Base-by-base conservation (phyloP, 64 coral and sea anemone genomes). In the Porites lutea region DNA sequence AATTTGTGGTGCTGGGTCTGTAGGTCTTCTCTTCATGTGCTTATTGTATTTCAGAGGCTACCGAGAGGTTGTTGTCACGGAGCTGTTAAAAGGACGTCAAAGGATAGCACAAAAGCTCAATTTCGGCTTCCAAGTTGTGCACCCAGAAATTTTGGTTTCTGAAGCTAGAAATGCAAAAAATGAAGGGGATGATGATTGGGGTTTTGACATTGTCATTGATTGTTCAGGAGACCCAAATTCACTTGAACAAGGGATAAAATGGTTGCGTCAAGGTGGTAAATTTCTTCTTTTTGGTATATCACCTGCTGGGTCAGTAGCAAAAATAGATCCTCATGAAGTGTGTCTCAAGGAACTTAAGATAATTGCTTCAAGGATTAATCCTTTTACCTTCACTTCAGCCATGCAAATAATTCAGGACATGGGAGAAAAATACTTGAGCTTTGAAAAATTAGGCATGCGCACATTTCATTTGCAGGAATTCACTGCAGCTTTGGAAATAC, bases 201-300 rank as follows among this genome's bases (percentile, higher is more conserved):
- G 95, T 8, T 97, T 97, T 94, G 95, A 97, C 75, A 83, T 94
- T 72, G 77, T 97, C 3, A 89, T 97, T 68, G 95, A 97, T 62
- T 93, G 92, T 59, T 75, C 91, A 22, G 91, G 91, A 12, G 91
- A 93, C 61, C 82, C 91, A 2, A 93, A 86, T 13, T 54, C 59
- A 8, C 76, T 93, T 78, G 82, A 93, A 76, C 91, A 87, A 65
- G 85, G 73, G 4, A n/a, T 93, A 9, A 75, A 93, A 47, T 87
- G 82, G 70, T 67, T 93, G 48, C 91, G 82, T 59, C 82, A 79
- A 47, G 91, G 91, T 13, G 91, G 91, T 3, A 76, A 71, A 27
- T 75, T 93, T 69, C 91, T 93, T 47, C 60, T 93, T 7, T 69
- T 93, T 67, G 91, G 91, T 19, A 85, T 76, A 11, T 87, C 71